Evolutionary conservation across 2,888 invertebrate genomes (phyloP).

Genomic region (Eupithecia exiguata): DNA sequence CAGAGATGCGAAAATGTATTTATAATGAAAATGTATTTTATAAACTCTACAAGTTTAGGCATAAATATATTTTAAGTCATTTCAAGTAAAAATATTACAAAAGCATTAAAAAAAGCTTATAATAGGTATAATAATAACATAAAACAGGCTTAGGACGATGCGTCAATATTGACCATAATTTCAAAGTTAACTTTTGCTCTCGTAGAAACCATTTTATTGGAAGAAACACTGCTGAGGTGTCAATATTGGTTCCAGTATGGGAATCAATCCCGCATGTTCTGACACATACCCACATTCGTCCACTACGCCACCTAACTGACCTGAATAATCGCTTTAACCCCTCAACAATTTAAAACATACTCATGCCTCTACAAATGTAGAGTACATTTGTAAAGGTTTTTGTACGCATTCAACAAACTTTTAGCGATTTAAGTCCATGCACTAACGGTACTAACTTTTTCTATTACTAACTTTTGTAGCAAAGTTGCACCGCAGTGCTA

Average conservation of each 20-base stretch:
- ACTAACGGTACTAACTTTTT: constrained; percentile 41
- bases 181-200: too few species aligned
- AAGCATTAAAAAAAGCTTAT: too few species aligned
- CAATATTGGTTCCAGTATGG: background rate
- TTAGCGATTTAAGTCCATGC: constrained; percentile 41
- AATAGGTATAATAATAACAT: too few species aligned
- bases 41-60: too few species aligned
- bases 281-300: background rate
- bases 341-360: background rate
- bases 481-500: constrained; percentile 26
- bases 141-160: too few species aligned
- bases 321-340: background rate
- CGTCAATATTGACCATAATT: too few species aligned
- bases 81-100: too few species aligned
- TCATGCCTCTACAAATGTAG: constrained; percentile 6
- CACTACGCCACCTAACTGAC: background rate
- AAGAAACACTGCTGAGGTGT: background rate
- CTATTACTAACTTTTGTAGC: constrained; percentile 42
- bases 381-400: too few species aligned
- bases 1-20: too few species aligned
- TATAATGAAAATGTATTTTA: too few species aligned
- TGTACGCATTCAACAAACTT: constrained; percentile 32
- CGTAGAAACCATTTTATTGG: background rate
- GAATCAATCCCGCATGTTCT: background rate
- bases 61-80: too few species aligned